Percentiles rank a stretch among this genome's conserved stretches.
Conservation (phyloP, 2,888 invertebrate genomes). For the Agonopterix subpropinquella region DNA sequence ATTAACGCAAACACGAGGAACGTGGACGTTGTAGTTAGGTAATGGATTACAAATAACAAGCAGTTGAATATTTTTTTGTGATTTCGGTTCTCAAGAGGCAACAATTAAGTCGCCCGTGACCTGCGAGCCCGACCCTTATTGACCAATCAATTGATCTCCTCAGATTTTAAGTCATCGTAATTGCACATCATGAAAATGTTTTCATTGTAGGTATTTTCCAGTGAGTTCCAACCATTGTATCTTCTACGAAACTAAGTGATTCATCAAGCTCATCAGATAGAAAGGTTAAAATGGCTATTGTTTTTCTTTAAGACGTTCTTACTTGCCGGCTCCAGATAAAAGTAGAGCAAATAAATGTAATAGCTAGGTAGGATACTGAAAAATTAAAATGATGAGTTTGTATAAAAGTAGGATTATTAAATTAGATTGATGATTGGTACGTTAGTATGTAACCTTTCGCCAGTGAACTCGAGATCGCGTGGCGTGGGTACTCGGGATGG, state of each 20-base stretch:
- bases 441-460: constrained; percentile 9
- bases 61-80: constrained; percentile 16
- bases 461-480: constrained; percentile 32
- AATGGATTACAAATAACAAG: constrained; percentile 1
- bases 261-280: too few species aligned
- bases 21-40: constrained; percentile 14
- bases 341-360: too few species aligned
- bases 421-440: background rate
- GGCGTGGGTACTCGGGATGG: constrained; percentile 43
- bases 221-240: too few species aligned
- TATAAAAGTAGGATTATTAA: too few species aligned
- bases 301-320: too few species aligned
- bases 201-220: background rate
- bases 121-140: constrained; percentile 55
- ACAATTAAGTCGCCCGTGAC: constrained; percentile 62
- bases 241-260: too few species aligned
- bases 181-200: constrained; percentile 3
- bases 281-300: too few species aligned
- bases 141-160: constrained; percentile 62
- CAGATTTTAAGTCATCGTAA: constrained; percentile 35
- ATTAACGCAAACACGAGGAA: constrained; percentile 27
- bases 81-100: constrained; percentile 35
- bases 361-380: too few species aligned
- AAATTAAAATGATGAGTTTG: too few species aligned
- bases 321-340: too few species aligned